Evolutionary conservation across 2,888 invertebrate species (phyloP), one percentile per base, ranked within the genome.

Genomic region (Selenia dentaria): DNA sequence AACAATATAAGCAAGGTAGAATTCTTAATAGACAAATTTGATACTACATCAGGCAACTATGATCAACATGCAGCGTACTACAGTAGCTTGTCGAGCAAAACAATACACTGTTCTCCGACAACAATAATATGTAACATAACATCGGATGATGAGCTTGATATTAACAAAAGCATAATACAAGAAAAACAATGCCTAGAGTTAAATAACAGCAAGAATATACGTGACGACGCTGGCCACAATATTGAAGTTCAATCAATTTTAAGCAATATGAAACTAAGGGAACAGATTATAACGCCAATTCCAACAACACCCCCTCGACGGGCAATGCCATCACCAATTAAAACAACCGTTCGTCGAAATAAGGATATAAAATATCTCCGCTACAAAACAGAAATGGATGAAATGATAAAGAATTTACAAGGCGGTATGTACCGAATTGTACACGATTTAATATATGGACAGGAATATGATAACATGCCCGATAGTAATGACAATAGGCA

Each of bases 171-270:
- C 2, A 16, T n/a, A 14, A 8, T 18, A 9, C 33, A 42, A 10
- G 70, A 72, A 59, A 69, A 63, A 48, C 57, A 67, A 54, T 76
- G 70, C 42, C 55, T 80, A 24, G 74, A 81, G 45, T 50, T 67
- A 37, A 79, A 82, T 44, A 79, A 67, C 35, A 77, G 71, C 51
- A 59, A 55, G 10, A 68, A 66, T 40, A 40, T 67, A 29, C 48
- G 27, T 32, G 51, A 66, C 31, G 70, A 70, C 13, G 56, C 52
- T 34, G 55, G 42, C 25, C 59, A 54, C 48, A 80, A 86, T 56
- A 34, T 24, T 40, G 89, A 89, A 70, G 66, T 89, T 49, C 72
- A 77, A 59, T 73, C 56, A 50, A 88, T 87, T 59, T 67, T 88
- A 33, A 63, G 59, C 51, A 55, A 49, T 8, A 85, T 87, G 83